These are phyloP conservation scores for Menidia beryllina DNA, from an alignment of 2,113 vertebrate genomes.

Conservation along the genomic window DNA sequence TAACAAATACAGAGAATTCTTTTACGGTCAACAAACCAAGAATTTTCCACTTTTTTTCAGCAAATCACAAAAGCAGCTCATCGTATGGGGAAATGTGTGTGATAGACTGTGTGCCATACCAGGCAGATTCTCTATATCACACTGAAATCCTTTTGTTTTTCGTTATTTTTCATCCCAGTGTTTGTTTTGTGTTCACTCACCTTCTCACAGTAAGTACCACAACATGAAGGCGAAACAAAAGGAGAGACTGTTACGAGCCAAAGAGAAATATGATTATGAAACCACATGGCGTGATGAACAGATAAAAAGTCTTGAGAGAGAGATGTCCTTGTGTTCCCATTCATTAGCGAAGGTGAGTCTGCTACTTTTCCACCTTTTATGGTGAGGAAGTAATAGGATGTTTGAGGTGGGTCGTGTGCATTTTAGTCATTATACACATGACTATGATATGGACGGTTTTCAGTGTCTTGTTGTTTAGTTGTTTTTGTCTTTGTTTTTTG, in stretches of 20 bases:
- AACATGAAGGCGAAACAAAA: slow-evolving; percentile 59
- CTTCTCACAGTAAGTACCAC: slow-evolving; percentile 60
- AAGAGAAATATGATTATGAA: slow-evolving; percentile 55
- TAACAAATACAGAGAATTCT: background rate
- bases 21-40: no score
- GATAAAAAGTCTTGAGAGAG: slow-evolving; percentile 59
- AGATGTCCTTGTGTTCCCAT: slow-evolving; percentile 57
- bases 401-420: background rate
- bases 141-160: no score
- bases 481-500: no score
- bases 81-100: background rate
- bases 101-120: no score
- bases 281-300: slow-evolving; percentile 58
- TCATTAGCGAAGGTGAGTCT: slow-evolving; percentile 58
- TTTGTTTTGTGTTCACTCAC: background rate
- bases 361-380: background rate
- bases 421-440: background rate
- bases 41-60: background rate
- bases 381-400: background rate
- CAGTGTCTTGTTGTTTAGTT: background rate
- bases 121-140: no score
- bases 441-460: background rate
- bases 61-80: background rate
- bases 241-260: slow-evolving; percentile 50
- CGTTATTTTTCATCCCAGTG: no score